Conservation (phyloP, 2,888 invertebrate species). For the Dexiosoma caninum region DNA sequence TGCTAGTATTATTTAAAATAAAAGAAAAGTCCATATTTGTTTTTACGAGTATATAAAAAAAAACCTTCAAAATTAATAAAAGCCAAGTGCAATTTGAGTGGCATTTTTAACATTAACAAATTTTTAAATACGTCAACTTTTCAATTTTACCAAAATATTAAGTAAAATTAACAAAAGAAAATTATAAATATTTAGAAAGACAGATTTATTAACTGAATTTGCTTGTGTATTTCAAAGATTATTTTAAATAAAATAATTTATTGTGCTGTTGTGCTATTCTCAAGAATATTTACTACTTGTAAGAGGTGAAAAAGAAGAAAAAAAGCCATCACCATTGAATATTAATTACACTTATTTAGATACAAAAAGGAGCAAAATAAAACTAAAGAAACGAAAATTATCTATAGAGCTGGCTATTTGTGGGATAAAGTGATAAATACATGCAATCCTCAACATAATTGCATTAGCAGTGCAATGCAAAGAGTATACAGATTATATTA, state of each 20-base stretch:
- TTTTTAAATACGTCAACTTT: not conserved
- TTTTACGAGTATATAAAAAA: conserved; percentile 10
- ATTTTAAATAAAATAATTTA: conserved; percentile 45
- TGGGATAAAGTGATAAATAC: too few species aligned
- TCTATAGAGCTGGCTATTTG: not conserved
- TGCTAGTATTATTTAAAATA: conserved; percentile 68
- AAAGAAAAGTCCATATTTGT: conserved; percentile 24
- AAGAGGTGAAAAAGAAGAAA: conserved; percentile 14
- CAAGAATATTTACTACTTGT: conserved; percentile 25
- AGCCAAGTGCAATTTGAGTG: conserved; percentile 65
- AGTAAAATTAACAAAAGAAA: not conserved
- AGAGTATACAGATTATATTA: too few species aligned
- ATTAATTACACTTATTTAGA: conserved; percentile 23
- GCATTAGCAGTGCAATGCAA: too few species aligned
- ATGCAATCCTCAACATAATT: too few species aligned
- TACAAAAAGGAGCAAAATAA: conserved; percentile 20
- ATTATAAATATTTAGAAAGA: conserved; percentile 18
- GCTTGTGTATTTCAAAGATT: conserved; percentile 44
- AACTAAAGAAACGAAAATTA: conserved; percentile 16
- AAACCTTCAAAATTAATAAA: conserved; percentile 12
- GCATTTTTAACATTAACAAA: conserved; percentile 70
- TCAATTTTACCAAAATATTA: conserved; percentile 13
- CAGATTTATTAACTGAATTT: conserved; percentile 66
- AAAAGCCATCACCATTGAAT: conserved; percentile 45
- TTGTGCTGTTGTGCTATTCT: conserved; percentile 58